Evolutionary conservation across 2,113 vertebrate species (phyloP).

Genomic region (Perognathus longimembris): DNA sequence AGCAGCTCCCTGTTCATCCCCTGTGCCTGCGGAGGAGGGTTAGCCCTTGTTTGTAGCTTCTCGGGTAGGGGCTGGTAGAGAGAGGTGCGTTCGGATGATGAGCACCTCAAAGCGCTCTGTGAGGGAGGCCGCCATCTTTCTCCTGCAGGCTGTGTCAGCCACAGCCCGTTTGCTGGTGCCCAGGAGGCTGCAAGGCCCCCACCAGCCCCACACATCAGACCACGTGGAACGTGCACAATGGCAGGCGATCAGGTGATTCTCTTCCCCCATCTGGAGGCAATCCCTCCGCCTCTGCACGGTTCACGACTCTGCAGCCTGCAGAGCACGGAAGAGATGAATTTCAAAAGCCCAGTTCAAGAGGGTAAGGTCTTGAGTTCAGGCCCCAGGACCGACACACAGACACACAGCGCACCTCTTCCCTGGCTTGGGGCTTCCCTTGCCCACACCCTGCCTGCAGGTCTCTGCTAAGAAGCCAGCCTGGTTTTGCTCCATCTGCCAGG

Average conservation of each 20-base stretch:
- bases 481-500: background rate
- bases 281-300: background rate
- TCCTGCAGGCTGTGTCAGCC: background rate
- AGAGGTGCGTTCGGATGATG: background rate
- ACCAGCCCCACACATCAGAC: background rate
- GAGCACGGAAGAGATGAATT: background rate
- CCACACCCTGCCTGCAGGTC: background rate
- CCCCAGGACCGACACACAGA: too few species aligned
- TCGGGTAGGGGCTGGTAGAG: background rate
- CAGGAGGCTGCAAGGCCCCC: background rate
- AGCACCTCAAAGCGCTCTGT: background rate
- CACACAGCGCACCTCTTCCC: too few species aligned
- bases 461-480: background rate
- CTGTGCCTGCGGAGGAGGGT: background rate
- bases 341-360: background rate
- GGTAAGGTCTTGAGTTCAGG: too few species aligned
- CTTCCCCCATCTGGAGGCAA: too few species aligned
- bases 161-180: background rate
- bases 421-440: too few species aligned
- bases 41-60: background rate
- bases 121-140: too few species aligned
- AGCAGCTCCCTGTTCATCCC: background rate
- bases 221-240: background rate
- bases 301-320: background rate
- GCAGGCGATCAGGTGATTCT: too few species aligned